Evolutionary conservation across 2,797 vertebrate genomes (phyloP).

Genomic region (Phrynocephalus forsythii): DNA sequence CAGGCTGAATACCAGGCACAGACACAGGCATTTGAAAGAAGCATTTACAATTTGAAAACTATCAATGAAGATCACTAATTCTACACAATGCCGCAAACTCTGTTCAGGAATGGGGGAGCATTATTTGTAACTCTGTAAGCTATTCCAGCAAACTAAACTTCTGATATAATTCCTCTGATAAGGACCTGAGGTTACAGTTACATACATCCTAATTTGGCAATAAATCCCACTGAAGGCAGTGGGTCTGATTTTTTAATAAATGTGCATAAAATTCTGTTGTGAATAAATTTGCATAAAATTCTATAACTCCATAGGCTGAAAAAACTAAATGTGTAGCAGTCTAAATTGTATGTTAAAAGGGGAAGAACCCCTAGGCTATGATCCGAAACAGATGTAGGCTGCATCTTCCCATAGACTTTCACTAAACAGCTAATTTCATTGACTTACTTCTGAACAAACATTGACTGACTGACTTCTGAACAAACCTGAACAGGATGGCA

Average conservation of each 20-base stretch:
- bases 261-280: not conserved
- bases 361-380: not conserved
- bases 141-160: slow-evolving; percentile 5
- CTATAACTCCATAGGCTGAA: not conserved
- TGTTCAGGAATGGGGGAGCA: slow-evolving; percentile 28
- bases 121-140: slow-evolving; percentile 10
- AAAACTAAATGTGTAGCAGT: not conserved
- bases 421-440: not conserved
- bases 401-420: not conserved
- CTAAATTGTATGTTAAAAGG: not conserved
- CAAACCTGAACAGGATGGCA: not conserved
- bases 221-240: not conserved
- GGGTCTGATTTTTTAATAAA: not conserved
- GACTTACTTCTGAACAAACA: not conserved
- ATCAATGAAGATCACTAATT: slow-evolving; percentile 8
- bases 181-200: not conserved
- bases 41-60: not conserved
- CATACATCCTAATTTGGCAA: not conserved
- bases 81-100: slow-evolving; percentile 9
- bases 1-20: slow-evolving; percentile 8
- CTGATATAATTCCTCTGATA: slow-evolving; percentile 19
- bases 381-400: not conserved
- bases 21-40: slow-evolving; percentile 20
- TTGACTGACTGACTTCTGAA: not conserved
- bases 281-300: not conserved